These are phyloP conservation scores for Selene dorsalis DNA, from an alignment of 2,797 vertebrate species.

Conservation along the genomic window DNA sequence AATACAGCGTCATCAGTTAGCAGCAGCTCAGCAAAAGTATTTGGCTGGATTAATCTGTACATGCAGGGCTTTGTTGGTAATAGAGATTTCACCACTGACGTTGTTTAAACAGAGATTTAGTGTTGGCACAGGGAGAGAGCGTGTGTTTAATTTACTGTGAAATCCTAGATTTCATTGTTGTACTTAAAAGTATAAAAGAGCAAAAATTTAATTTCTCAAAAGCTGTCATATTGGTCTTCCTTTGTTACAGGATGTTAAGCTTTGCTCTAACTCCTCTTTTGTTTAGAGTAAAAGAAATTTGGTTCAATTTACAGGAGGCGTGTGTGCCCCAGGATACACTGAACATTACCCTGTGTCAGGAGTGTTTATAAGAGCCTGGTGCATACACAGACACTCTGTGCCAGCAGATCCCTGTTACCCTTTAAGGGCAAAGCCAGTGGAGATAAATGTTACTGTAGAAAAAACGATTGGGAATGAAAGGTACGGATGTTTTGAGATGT, in stretches of 20 bases:
- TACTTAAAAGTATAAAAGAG: conserved; percentile 29
- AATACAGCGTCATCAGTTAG: conserved; percentile 61
- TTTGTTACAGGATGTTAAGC: conserved; percentile 27
- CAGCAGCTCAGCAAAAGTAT: conserved; percentile 44
- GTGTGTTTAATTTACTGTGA: conserved; percentile 46
- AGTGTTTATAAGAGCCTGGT: conserved; percentile 76
- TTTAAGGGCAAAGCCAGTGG: conserved; percentile 76
- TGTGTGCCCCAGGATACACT: conserved; percentile 68
- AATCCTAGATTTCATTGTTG: conserved; percentile 30
- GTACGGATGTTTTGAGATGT: conserved; percentile 16
- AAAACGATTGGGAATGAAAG: conserved; percentile 39
- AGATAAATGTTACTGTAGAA: conserved; percentile 53
- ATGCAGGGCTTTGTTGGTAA: conserved; percentile 55
- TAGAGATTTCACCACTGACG: conserved; percentile 53
- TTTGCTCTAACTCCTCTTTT: conserved; percentile 40
- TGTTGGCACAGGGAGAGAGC: conserved; percentile 36
- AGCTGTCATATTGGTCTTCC: conserved; percentile 27
- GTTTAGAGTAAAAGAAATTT: conserved; percentile 58
- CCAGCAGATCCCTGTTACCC: conserved; percentile 64
- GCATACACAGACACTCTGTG: conserved; percentile 61
- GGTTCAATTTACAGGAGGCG: conserved; percentile 56
- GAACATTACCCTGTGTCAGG: conserved; percentile 74
- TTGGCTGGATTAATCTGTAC: conserved; percentile 61
- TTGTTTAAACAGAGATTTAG: conserved; percentile 61
- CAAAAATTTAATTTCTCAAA: conserved; percentile 27